Base-by-base conservation (phyloP, 2,797 vertebrate species). In the Silurus aristotelis region DNA sequence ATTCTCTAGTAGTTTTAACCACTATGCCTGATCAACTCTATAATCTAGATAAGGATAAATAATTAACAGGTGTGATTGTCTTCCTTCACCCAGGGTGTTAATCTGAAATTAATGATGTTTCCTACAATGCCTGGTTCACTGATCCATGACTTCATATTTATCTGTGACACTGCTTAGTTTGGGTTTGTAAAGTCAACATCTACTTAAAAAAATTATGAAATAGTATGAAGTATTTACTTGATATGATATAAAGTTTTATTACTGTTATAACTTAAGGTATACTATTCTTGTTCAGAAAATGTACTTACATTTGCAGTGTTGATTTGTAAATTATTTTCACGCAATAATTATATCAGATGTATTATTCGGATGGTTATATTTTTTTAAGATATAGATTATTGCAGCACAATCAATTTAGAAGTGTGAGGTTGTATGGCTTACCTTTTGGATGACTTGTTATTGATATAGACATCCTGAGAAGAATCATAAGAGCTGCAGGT, bases 101-200 rank as follows among this genome's bases (percentile, higher is more conserved):
- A 75, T 83, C 82, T 82, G 15, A 83, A 87, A 83, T 87, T 90
- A 89, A 89, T 89, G 88, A 60, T 67, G 71, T 90, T 89, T 90
- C 89, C 89, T 86, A 87, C 80, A 85, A 68, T 86, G 81, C 61
- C 71, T 82, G 71, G 27, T 67, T 67, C 67, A 84, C 64, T 83
- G 84, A 87, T 31, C 66, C 76, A 68, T 83, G 80, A 76, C 75
- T 38, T 22, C 19, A 19, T 61, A 6, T 70, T 20, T 52, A 3
- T 68, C 6, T 17, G 1, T 46, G 19, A 56, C 9, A 12, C 55
- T 56, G 48, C 15, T 75, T 52, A 60, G 1, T 25, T 80, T 83
- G 15, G 20, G 5, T 12, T 13, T 75, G 46, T 17, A 17, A 66
- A 48, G 52, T 55, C 22, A 72, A 20, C 27, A 43, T 20, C 2